Conservation (phyloP, 1,140 invertebrate species). For the Sycobia sp. region DNA sequence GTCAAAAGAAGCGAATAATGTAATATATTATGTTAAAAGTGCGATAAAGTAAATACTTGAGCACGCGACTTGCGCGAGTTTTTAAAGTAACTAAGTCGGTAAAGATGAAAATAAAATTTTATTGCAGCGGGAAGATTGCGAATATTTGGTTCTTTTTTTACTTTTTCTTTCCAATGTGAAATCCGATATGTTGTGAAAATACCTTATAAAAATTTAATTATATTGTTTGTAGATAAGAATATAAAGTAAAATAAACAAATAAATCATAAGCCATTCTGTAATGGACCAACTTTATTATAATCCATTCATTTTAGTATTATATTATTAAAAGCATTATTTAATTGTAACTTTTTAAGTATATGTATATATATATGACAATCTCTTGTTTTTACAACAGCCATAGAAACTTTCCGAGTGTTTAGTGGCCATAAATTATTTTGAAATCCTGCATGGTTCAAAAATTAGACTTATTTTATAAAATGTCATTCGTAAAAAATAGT, state of each 20-base stretch:
- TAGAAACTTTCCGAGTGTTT: conserved; percentile 12
- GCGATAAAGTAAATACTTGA: neutral
- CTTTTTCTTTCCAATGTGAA: conserved; percentile 19
- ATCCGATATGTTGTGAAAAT: conserved; percentile 21
- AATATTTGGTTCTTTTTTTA: conserved; percentile 22
- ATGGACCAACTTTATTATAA: conserved; percentile 34
- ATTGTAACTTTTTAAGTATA: too few relatives aligned
- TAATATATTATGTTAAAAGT: conserved; percentile 35
- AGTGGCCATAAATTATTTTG: conserved; percentile 1
- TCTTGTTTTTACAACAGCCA: conserved; percentile 2
- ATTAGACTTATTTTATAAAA: conserved; percentile 15
- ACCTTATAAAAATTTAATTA: conserved; percentile 28
- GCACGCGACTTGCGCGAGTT: conserved; percentile 11
- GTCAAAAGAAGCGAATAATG: conserved; percentile 28
- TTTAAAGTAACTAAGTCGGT: conserved; percentile 18
- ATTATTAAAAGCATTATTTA: conserved; percentile 34
- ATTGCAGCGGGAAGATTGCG: conserved; percentile 18
- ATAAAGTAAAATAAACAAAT: conserved; percentile 33
- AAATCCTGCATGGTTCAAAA: conserved; percentile 6
- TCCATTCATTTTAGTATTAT: too few relatives aligned
- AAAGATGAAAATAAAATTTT: conserved; percentile 9
- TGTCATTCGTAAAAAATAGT: conserved; percentile 24
- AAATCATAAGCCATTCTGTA: conserved; percentile 20
- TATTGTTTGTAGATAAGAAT: conserved; percentile 37
- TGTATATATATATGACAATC: conserved; percentile 13